phyloP scores from a whole-genome alignment of 1,140 invertebrate genomes.

The Formica exsecta region DNA sequence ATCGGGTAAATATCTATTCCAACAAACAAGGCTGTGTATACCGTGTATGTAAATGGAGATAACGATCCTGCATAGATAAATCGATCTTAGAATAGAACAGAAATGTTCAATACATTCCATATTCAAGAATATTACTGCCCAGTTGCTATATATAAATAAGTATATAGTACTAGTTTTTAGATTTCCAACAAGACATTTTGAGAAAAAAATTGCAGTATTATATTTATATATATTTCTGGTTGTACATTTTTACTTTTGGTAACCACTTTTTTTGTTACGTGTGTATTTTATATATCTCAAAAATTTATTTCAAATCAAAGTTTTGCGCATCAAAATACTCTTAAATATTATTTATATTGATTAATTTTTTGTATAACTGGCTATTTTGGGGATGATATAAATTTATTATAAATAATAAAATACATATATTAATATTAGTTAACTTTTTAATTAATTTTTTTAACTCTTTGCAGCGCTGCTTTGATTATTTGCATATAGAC shows the following conservation, averaged over 20 bases:
- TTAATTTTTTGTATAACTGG: background rate
- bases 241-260: background rate
- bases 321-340: background rate
- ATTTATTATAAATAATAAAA: background rate
- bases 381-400: background rate
- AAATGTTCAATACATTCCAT: constrained; percentile 7
- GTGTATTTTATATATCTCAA: background rate
- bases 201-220: background rate
- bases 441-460: background rate
- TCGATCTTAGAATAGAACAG: background rate
- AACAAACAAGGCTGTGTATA: constrained; percentile 44
- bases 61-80: constrained; percentile 32
- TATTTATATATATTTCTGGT: too few relatives aligned
- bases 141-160: background rate
- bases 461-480: background rate
- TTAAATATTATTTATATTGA: constrained; percentile 3
- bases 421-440: too few relatives aligned
- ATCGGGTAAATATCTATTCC: constrained; percentile 53
- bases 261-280: background rate
- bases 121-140: background rate
- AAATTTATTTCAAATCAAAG: background rate
- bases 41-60: constrained; percentile 39
- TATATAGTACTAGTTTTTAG: too few relatives aligned
- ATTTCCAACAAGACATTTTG: background rate
- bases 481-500: background rate